Conservation (phyloP, 2,113 vertebrate species). For the Corydoras sp. region DNA sequence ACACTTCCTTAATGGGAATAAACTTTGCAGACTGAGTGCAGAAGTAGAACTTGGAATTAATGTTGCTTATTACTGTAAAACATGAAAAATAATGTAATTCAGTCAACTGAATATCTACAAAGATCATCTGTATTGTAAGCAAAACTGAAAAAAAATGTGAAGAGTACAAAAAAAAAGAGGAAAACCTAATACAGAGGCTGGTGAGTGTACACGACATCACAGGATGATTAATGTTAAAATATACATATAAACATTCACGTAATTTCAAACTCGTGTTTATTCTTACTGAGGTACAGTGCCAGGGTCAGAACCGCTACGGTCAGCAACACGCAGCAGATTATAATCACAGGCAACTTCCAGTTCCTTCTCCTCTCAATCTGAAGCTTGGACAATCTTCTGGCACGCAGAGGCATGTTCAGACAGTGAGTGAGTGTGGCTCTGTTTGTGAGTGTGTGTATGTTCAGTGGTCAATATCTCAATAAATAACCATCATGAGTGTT, state of each 20-base stretch:
- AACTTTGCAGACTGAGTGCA: constrained; percentile 61
- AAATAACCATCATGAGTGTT: no score
- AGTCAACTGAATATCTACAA: background rate
- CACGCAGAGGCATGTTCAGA: constrained; percentile 13
- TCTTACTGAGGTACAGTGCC: constrained; percentile 38
- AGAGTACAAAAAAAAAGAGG: background rate
- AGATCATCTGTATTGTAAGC: background rate
- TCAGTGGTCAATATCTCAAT: no score
- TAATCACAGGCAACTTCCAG: constrained; percentile 17
- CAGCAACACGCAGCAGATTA: constrained; percentile 18
- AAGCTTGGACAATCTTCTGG: constrained; percentile 28
- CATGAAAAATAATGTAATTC: background rate
- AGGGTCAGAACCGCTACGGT: constrained; percentile 25
- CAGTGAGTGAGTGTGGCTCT: background rate
- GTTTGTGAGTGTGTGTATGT: background rate
- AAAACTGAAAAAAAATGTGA: background rate
- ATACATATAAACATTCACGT: no score
- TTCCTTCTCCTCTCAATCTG: constrained; percentile 17
- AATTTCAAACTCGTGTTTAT: background rate
- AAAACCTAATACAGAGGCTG: no score
- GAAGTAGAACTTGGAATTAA: constrained; percentile 63
- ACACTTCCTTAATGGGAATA: constrained; percentile 49
- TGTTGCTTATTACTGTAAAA: constrained; percentile 55
- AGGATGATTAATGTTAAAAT: no score
- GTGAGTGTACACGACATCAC: no score